Evolutionary conservation across 2,113 vertebrate species (phyloP).

Genomic region (Platanista minor): DNA sequence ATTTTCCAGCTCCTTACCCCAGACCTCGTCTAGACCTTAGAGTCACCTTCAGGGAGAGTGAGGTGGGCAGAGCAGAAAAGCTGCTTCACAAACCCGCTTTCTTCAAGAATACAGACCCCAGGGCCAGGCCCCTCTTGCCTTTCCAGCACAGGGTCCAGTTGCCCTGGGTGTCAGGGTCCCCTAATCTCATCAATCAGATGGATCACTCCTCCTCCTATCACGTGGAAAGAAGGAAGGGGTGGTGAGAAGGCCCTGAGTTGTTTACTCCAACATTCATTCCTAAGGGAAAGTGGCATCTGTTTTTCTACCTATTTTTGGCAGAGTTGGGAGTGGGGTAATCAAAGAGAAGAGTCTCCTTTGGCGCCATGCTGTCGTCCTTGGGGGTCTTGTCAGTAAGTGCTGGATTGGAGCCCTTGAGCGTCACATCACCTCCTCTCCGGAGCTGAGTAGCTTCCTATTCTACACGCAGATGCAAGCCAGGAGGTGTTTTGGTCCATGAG

Average conservation of each 20-base stretch:
- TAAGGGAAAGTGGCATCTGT: neutral
- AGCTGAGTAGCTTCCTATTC: neutral
- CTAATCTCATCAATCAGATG: neutral
- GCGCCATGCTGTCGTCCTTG: rapidly evolving
- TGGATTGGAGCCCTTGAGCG: neutral
- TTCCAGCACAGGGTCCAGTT: neutral
- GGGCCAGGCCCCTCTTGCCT: neutral
- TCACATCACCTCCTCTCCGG: neutral
- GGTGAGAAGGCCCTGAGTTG: neutral
- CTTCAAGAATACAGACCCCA: neutral
- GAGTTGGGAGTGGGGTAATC: neutral
- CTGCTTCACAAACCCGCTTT: neutral
- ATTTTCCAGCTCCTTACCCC: neutral
- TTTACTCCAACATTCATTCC: neutral
- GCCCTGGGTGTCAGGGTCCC: neutral
- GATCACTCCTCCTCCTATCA: neutral
- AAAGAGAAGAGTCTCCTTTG: no score
- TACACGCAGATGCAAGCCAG: neutral
- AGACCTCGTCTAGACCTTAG: neutral
- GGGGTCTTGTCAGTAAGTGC: neutral
- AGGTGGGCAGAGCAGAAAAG: neutral
- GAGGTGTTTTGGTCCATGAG: neutral
- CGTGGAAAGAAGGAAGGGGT: neutral
- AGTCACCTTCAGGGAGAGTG: neutral
- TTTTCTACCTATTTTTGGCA: neutral